Percentiles rank a stretch among this genome's conserved stretches.
Evolutionary conservation across 2,797 vertebrate species (phyloP).

Genomic region (Alcedo atthis): DNA sequence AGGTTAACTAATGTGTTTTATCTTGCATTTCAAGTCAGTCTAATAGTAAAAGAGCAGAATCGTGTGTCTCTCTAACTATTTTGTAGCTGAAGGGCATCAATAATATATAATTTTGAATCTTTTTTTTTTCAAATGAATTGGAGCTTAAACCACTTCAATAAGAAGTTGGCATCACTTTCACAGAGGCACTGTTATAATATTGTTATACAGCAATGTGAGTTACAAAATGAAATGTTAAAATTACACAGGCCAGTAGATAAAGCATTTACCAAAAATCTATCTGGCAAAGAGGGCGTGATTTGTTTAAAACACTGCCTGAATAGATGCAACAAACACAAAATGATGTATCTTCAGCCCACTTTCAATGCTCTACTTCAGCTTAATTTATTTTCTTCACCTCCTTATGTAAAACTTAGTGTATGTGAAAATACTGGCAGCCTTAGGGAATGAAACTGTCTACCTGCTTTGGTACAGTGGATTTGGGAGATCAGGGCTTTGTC

Average conservation of each 20-base stretch:
- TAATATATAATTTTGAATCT: slow-evolving; percentile 29
- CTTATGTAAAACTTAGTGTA: background rate
- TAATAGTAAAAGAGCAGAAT: slow-evolving; percentile 38
- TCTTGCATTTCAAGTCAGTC: slow-evolving; percentile 52
- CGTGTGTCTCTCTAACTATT: background rate
- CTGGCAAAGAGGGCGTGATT: background rate
- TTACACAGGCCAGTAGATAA: slow-evolving; percentile 16
- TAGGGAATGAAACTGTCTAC: background rate
- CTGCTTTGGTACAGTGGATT: background rate
- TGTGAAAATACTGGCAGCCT: background rate
- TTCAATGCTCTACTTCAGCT: slow-evolving; percentile 1
- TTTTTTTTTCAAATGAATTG: slow-evolving; percentile 33
- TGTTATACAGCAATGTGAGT: background rate
- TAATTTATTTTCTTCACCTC: slow-evolving; percentile 39
- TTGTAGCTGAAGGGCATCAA: slow-evolving; percentile 33
- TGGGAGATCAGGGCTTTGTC: background rate
- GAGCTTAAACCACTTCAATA: slow-evolving; percentile 18
- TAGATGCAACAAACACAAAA: background rate
- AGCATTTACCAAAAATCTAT: background rate
- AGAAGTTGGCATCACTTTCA: slow-evolving; percentile 34
- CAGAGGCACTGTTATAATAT: background rate
- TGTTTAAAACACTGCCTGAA: slow-evolving; percentile 4
- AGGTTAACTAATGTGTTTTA: slow-evolving; percentile 49
- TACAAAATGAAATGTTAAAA: slow-evolving; percentile 47
- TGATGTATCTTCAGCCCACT: background rate